Evolutionary conservation across 2,888 invertebrate genomes (phyloP).

Genomic region (Macrosoma leucophasiata): DNA sequence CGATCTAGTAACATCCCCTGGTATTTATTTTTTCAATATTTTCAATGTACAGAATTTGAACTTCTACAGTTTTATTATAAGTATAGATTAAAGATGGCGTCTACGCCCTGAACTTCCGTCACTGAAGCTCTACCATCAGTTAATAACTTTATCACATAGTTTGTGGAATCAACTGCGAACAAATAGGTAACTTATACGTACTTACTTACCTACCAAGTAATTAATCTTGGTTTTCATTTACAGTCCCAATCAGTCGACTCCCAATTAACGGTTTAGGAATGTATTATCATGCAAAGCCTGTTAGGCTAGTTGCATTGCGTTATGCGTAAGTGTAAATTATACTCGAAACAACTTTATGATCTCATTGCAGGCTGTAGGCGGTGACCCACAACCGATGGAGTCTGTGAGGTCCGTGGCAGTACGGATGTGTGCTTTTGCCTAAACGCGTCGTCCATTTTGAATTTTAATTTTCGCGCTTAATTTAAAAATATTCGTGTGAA

Average conservation of each 20-base stretch:
- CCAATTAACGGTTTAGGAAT: conserved; percentile 20
- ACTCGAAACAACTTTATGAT: conserved; percentile 59
- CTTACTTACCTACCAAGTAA: too few relatives aligned
- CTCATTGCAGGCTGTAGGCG: conserved; percentile 64
- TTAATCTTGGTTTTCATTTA: too few relatives aligned
- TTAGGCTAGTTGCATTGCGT: conserved; percentile 33
- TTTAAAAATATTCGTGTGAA: conserved; percentile 6
- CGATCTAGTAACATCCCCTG: too few relatives aligned
- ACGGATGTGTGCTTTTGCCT: conserved; percentile 41
- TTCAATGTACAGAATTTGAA: too few relatives aligned
- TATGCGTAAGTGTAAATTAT: conserved; percentile 55
- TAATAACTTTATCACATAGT: too few relatives aligned
- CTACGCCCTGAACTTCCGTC: too few relatives aligned
- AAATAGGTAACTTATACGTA: too few relatives aligned
- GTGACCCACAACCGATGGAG: conserved; percentile 50
- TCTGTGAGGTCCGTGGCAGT: conserved; percentile 41
- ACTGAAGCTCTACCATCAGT: too few relatives aligned
- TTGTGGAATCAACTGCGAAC: too few relatives aligned
- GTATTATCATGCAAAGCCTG: conserved; percentile 32
- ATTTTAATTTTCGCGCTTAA: conserved; percentile 32
- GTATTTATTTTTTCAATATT: too few relatives aligned
- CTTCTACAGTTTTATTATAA: too few relatives aligned
- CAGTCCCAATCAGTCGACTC: conserved; percentile 8
- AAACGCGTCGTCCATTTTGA: conserved; percentile 30
- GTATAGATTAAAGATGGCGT: too few relatives aligned